These are phyloP conservation scores for Manis crassicaudata DNA, from an alignment of 2,797 vertebrate genomes.

Conservation along the genomic window DNA sequence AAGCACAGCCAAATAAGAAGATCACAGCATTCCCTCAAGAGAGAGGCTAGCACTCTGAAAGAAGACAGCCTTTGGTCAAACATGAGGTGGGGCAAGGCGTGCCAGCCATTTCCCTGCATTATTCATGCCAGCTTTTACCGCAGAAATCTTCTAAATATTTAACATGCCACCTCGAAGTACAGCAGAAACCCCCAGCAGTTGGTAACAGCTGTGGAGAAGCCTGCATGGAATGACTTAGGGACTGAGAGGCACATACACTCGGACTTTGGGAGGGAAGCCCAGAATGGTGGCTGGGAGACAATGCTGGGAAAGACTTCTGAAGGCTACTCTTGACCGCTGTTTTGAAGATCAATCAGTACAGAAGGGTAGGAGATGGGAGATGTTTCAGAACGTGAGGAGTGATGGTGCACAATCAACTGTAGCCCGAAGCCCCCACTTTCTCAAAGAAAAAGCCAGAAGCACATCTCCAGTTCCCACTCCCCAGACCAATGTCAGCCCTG, in stretches of 20 bases:
- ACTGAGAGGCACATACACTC: neutral
- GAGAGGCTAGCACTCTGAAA: neutral
- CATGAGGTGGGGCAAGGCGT: slow-evolving; percentile 27
- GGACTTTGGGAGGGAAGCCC: slow-evolving; percentile 17
- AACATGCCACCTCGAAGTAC: slow-evolving; percentile 54
- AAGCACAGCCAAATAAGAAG: neutral
- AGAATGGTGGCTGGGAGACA: neutral
- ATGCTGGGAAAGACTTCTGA: neutral
- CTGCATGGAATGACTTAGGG: neutral
- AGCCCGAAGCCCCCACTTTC: neutral
- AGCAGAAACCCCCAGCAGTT: slow-evolving; percentile 15
- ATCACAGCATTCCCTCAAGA: neutral
- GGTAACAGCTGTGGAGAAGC: slow-evolving; percentile 73
- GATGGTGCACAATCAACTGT: slow-evolving; percentile 64
- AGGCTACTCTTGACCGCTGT: neutral
- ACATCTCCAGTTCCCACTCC: neutral
- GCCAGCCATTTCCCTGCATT: slow-evolving; percentile 6
- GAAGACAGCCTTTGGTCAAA: neutral
- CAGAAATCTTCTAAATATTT: slow-evolving; percentile 72
- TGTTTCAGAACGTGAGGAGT: neutral
- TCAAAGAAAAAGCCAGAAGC: slow-evolving; percentile 78
- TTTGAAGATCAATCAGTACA: neutral
- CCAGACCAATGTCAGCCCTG: neutral
- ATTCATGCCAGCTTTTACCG: slow-evolving; percentile 26
- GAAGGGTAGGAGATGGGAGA: neutral